Conservation (phyloP, 2,797 vertebrate genomes). For the Varecia variegata region DNA sequence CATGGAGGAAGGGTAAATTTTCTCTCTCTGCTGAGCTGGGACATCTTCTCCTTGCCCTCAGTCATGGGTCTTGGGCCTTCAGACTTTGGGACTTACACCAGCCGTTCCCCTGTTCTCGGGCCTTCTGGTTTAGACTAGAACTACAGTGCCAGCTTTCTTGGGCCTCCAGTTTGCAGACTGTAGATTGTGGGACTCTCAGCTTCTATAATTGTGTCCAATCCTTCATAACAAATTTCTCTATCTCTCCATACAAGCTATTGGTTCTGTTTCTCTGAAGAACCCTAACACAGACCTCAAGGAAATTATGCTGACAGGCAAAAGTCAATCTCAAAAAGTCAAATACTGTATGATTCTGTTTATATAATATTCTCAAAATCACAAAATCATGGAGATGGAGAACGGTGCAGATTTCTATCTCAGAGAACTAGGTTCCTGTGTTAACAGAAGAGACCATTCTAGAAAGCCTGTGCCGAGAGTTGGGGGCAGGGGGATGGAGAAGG, state of each 20-base stretch:
- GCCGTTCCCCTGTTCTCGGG: neutral
- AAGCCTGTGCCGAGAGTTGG: neutral
- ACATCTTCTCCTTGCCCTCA: neutral
- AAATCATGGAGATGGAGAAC: neutral
- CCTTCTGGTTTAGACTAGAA: neutral
- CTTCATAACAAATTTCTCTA: neutral
- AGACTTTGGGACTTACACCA: neutral
- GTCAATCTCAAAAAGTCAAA: neutral
- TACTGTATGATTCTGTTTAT: neutral
- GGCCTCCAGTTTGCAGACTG: neutral
- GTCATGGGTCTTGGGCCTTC: neutral
- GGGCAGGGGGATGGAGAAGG: no score
- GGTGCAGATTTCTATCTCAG: neutral
- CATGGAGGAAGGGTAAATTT: neutral
- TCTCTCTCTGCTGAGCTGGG: neutral
- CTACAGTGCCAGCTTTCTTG: neutral
- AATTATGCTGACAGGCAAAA: neutral
- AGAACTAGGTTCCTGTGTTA: neutral
- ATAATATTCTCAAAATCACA: neutral
- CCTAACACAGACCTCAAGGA: neutral
- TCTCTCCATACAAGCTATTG: neutral
- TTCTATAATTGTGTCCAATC: neutral
- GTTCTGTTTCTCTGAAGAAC: neutral
- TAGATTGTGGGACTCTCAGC: neutral
- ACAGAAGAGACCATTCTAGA: neutral